phyloP scores from a whole-genome alignment of 1,140 invertebrate genomes.

The Samia ricini region DNA sequence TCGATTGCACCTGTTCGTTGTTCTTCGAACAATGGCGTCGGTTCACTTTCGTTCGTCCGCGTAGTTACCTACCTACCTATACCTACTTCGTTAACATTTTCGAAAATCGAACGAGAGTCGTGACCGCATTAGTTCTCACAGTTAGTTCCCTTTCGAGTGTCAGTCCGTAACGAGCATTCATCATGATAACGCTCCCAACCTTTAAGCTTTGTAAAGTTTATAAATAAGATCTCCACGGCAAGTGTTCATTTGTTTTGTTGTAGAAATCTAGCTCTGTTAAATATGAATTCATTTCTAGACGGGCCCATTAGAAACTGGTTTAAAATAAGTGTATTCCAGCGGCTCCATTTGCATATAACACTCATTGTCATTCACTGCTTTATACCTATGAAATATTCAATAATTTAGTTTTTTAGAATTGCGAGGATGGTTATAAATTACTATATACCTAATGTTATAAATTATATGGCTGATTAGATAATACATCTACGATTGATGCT shows the following conservation, averaged over 20 bases:
- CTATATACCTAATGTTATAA: too few relatives aligned
- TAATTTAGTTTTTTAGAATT: too few relatives aligned
- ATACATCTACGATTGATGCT: too few relatives aligned
- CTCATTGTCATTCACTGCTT: too few relatives aligned
- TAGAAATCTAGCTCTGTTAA: neutral
- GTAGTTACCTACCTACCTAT: too few relatives aligned
- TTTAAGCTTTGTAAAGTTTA: conserved; percentile 16
- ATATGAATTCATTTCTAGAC: too few relatives aligned
- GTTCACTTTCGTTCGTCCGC: conserved; percentile 24
- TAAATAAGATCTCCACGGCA: conserved; percentile 17
- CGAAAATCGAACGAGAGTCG: conserved; percentile 54
- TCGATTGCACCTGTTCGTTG: conserved; percentile 20
- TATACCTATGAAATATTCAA: too few relatives aligned
- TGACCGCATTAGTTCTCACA: conserved; percentile 43
- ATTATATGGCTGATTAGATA: too few relatives aligned
- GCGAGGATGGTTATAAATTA: too few relatives aligned
- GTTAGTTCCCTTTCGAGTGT: conserved; percentile 40
- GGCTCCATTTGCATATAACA: too few relatives aligned
- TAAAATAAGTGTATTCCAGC: too few relatives aligned
- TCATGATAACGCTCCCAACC: conserved; percentile 13
- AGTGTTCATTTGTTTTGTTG: neutral
- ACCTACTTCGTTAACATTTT: conserved; percentile 57
- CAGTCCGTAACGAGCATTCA: conserved; percentile 23
- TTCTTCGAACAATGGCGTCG: conserved; percentile 22
- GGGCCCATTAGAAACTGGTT: too few relatives aligned